These are phyloP conservation scores for Trochalopteron elliotii DNA, from an alignment of 2,113 vertebrate species.

Conservation along the genomic window DNA sequence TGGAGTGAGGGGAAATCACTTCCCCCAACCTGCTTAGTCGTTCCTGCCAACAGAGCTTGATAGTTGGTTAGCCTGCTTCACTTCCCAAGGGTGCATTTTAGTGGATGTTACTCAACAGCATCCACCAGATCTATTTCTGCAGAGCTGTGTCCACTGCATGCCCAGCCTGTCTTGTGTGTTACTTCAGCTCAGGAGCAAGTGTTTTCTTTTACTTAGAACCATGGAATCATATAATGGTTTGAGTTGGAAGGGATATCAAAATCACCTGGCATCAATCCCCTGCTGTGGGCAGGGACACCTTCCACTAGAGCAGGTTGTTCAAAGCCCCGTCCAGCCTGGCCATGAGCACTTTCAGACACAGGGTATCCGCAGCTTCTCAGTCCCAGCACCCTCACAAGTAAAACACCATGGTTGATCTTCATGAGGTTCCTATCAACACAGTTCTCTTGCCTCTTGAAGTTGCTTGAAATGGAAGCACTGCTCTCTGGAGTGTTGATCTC, in stretches of 20 bases:
- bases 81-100: neutral
- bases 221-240: neutral
- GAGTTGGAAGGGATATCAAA: neutral
- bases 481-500: neutral
- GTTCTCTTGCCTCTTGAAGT: neutral
- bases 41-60: accelerated
- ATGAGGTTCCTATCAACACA: neutral
- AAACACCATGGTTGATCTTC: neutral
- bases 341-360: neutral
- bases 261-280: neutral
- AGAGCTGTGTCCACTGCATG: neutral
- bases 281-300: too few relatives aligned
- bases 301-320: neutral
- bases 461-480: neutral
- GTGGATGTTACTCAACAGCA: neutral
- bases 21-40: neutral
- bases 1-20: neutral
- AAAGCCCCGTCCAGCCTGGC: neutral
- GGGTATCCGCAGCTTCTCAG: neutral
- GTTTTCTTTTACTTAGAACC: neutral
- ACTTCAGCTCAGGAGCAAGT: neutral
- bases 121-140: neutral
- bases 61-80: neutral
- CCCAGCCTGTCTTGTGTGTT: neutral
- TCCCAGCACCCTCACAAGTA: neutral